phyloP scores from a whole-genome alignment of 2,797 vertebrate species.

The Threskiornis aethiopicus region DNA sequence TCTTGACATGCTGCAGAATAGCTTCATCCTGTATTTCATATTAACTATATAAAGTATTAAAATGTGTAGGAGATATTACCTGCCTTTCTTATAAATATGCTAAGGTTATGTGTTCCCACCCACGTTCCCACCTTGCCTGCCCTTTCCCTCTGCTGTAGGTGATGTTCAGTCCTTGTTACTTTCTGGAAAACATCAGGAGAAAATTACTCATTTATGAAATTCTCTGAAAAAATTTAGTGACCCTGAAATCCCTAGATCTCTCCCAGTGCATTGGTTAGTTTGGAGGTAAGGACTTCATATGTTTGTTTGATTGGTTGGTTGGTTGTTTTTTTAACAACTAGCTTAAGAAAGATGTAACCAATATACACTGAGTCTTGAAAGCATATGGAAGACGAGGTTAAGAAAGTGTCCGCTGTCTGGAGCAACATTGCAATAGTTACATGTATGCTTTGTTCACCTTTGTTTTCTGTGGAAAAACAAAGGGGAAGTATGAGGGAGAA shows the following conservation, averaged over 20 bases:
- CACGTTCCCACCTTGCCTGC: neutral
- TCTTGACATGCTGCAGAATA: neutral
- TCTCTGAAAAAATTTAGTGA: neutral
- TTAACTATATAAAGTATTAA: neutral
- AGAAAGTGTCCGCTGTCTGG: neutral
- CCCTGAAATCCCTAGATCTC: neutral
- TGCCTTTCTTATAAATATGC: neutral
- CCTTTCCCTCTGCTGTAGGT: conserved; percentile 56
- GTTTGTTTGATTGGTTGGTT: neutral
- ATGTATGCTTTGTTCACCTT: neutral
- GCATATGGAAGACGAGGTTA: neutral
- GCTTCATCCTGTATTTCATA: neutral
- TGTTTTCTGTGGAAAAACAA: neutral
- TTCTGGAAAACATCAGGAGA: conserved; percentile 81
- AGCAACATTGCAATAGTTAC: neutral
- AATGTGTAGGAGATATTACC: neutral
- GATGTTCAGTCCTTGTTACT: conserved; percentile 80
- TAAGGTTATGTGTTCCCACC: neutral
- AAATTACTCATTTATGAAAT: conserved; percentile 63
- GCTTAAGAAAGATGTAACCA: neutral
- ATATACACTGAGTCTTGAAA: neutral
- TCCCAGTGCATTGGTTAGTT: neutral
- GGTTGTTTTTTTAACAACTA: neutral
- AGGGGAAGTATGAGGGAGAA: too few relatives aligned
- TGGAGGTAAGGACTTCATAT: neutral